Evolutionary conservation across 2,113 vertebrate genomes (phyloP).

Genomic region (Tachuris rubrigastra): DNA sequence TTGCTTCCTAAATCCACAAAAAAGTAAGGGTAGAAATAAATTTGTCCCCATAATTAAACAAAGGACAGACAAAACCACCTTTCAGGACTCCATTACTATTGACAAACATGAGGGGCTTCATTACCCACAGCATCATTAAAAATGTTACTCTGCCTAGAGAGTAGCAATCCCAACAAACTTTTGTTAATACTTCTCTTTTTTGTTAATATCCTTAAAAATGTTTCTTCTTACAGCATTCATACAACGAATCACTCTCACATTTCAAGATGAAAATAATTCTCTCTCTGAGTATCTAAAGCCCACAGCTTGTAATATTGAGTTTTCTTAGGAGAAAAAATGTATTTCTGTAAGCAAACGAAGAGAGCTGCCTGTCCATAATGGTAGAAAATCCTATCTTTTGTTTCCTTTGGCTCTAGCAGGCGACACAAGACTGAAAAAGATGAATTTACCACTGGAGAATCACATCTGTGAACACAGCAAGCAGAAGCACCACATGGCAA

Average conservation of each 20-base stretch:
- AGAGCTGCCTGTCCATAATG: background rate
- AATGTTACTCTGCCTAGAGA: background rate
- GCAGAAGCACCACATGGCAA: background rate
- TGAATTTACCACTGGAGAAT: background rate
- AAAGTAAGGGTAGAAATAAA: background rate
- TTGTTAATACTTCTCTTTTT: background rate
- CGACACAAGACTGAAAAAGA: background rate
- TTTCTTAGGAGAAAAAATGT: background rate
- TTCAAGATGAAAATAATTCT: background rate
- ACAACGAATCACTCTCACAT: background rate
- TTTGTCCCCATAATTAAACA: background rate
- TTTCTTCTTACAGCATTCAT: background rate
- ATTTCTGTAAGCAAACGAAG: background rate
- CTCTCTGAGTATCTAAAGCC: background rate
- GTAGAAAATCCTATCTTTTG: background rate
- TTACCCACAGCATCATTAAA: background rate
- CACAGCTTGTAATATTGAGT: background rate
- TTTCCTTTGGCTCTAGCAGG: background rate
- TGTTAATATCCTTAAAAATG: background rate
- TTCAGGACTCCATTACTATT: background rate
- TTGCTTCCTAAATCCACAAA: background rate
- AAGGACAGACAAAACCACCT: background rate
- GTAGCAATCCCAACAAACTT: background rate
- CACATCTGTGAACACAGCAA: background rate
- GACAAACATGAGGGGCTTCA: background rate